Base-by-base conservation (phyloP, 2,797 vertebrate species). In the Enteromius mattozi region DNA sequence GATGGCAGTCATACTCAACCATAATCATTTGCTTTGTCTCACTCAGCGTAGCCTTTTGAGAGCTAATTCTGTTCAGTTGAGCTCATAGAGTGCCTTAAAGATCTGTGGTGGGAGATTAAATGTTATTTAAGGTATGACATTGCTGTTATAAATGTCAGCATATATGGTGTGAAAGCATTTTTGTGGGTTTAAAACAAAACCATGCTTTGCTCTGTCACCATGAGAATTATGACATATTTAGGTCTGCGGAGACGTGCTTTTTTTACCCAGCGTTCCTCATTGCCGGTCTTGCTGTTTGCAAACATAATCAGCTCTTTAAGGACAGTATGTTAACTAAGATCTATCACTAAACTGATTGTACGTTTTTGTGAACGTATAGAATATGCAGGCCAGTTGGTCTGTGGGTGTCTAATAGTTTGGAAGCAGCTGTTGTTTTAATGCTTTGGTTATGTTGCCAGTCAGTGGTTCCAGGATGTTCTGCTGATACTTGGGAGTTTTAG, bases 1-100 rank as follows among this genome's bases (percentile, higher is more conserved):
- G 10, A 45, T 72, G 75, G 17, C 66, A 69, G 54, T 27, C 30
- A 51, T 51, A 75, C n/a, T 86, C 6, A 69, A 69, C 85, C 51
- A 80, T 80, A 35, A 75, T 45, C 42, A 54, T 78, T 66, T 84
- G 61, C 78, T 69, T 40, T 19, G 33, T 80, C 6, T 81, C 68
- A 24, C 19, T 56, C 45, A 47, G 12, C 47, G 33, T 70, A 81
- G 68, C 54, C 24, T 75, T 70, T 71, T 49, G 24, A 71, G 6
- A 27, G 80, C 51, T 9, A 45, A 30, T 61, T 42, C 68, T 72
- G 69, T 59, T 16, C 16, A 30, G 72, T 35, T 54, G 17, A 63
- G 27, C 30, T 80, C 54, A 6, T 47, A 14, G 37, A 63, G 8
- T 78, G 59, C 17, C 17, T 47, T 63, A 10, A 45, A 5, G 24